Conservation (phyloP, 2,797 vertebrate genomes). For the Halcyon leucocephala region DNA sequence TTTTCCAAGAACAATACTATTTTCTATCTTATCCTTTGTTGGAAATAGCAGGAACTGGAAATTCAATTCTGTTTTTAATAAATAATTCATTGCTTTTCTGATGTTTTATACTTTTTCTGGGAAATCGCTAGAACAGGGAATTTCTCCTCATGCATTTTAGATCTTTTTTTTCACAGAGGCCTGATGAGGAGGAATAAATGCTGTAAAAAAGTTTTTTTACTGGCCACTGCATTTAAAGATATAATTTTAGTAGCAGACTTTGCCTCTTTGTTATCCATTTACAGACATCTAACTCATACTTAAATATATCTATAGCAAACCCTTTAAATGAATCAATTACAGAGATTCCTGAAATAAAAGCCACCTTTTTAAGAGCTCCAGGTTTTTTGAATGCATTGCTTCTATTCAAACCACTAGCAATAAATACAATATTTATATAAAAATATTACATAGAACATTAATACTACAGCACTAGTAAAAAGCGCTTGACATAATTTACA, state of each 20-base stretch:
- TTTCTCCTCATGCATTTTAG: neutral
- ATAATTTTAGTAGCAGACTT: conserved; percentile 1
- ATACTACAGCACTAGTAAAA: conserved; percentile 47
- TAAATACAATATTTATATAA: conserved; percentile 63
- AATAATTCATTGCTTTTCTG: neutral
- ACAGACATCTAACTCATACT: neutral
- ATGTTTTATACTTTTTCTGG: neutral
- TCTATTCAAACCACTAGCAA: conserved; percentile 40
- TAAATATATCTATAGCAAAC: conserved; percentile 33
- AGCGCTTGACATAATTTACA: conserved; percentile 68
- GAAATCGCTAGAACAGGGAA: neutral
- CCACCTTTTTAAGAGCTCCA: conserved; percentile 34
- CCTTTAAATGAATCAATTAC: conserved; percentile 43
- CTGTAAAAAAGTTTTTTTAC: neutral
- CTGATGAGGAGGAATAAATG: neutral
- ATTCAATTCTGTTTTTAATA: conserved; percentile 22
- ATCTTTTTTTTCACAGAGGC: neutral
- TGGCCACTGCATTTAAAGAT: neutral
- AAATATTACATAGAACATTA: conserved; percentile 51
- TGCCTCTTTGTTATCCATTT: conserved; percentile 18
- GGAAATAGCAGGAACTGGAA: neutral
- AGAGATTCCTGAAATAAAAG: conserved; percentile 52
- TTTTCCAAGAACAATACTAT: neutral
- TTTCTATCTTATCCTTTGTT: neutral
- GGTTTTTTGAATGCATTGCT: conserved; percentile 65